These are phyloP conservation scores for Leptinotarsa lineolata DNA, from an alignment of 1,140 invertebrate genomes.

Conservation along the genomic window DNA sequence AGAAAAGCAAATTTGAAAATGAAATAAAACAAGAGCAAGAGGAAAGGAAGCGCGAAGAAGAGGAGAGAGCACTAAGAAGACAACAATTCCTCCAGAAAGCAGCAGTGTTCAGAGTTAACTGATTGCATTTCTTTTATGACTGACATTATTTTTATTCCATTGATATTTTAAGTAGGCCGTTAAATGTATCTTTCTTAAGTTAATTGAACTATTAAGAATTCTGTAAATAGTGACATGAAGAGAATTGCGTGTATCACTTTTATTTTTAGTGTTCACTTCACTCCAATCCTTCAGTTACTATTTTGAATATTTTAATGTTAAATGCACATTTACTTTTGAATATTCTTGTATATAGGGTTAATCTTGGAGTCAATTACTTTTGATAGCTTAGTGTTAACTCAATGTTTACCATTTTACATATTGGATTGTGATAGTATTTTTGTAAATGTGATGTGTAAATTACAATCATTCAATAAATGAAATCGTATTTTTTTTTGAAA, in stretches of 20 bases:
- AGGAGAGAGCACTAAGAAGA: constrained; percentile 75
- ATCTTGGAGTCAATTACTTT: not conserved
- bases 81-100: constrained; percentile 83
- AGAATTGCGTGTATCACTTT: not conserved
- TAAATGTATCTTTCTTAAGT: constrained; percentile 1
- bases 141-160: too few relatives aligned
- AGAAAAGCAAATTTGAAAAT: constrained; percentile 82
- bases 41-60: constrained; percentile 75
- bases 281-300: too few relatives aligned
- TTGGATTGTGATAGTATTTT: constrained; percentile 23
- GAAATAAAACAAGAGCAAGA: constrained; percentile 88
- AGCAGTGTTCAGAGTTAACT: constrained; percentile 66
- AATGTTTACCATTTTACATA: constrained; percentile 10
- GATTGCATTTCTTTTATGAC: not conserved
- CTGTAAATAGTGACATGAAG: not conserved
- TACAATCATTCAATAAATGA: not conserved
- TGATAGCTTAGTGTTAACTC: constrained; percentile 14
- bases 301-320: constrained; percentile 18
- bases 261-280: too few relatives aligned
- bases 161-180: too few relatives aligned
- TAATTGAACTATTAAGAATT: too few relatives aligned
- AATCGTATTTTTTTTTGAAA: too few relatives aligned
- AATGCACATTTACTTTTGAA: not conserved
- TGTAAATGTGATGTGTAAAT: constrained; percentile 15
- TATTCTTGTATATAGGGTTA: constrained; percentile 10